These are phyloP conservation scores for Suncus etruscus DNA, from an alignment of 2,113 vertebrate species.

Conservation along the genomic window DNA sequence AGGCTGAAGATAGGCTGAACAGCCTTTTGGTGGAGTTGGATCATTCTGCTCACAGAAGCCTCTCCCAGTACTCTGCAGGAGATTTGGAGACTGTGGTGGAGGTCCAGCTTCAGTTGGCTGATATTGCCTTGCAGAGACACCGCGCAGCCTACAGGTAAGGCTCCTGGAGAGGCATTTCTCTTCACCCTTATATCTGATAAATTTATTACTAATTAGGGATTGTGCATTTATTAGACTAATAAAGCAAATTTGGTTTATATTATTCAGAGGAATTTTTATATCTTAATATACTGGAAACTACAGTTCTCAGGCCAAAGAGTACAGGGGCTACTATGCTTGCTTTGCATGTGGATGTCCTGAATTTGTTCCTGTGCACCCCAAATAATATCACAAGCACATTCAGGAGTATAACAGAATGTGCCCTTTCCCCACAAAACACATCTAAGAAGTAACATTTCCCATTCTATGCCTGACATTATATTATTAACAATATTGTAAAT, in stretches of 20 bases:
- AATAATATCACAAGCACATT: too few relatives aligned
- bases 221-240: neutral
- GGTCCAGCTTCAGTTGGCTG: constrained; percentile 90
- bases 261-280: neutral
- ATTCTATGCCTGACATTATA: too few relatives aligned
- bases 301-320: too few relatives aligned
- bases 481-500: too few relatives aligned
- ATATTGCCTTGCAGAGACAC: constrained; percentile 90
- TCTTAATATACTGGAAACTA: too few relatives aligned
- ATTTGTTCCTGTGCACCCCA: too few relatives aligned
- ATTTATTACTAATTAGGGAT: neutral
- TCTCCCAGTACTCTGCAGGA: constrained; percentile 78
- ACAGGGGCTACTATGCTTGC: too few relatives aligned
- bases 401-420: too few relatives aligned
- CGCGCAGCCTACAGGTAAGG: constrained; percentile 87
- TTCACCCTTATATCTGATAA: neutral
- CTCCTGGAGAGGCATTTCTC: neutral
- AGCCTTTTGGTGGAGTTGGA: constrained; percentile 79
- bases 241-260: neutral
- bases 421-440: too few relatives aligned
- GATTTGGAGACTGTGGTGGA: constrained; percentile 90
- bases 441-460: too few relatives aligned
- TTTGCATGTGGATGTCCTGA: too few relatives aligned
- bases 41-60: neutral
- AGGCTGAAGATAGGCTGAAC: constrained; percentile 86